Base-by-base conservation (phyloP, 1,140 invertebrate genomes). In the Laodelphax striatellus region DNA sequence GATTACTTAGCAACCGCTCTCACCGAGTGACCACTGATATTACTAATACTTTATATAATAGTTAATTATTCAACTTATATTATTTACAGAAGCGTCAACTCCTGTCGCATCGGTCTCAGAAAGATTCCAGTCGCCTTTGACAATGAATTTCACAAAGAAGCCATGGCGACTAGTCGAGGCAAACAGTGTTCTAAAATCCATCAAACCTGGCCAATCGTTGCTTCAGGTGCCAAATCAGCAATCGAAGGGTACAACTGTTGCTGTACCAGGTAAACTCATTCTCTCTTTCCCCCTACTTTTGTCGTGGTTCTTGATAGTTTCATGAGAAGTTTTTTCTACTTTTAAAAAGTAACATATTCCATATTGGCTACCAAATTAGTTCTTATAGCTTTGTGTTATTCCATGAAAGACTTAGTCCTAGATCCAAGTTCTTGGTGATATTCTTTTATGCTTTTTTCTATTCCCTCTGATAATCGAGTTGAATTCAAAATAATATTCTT, bases 101-200 rank as follows among this genome's bases (percentile, higher is more conserved):
- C 79, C 79, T 10, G 71, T 73, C 13, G 75, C 77, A 17, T 73
- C 79, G 24, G 76, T 72, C 1, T 73, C 74, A 28, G 79, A 82
- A 54, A 68, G 82, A 64, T 85, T 83, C 68, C 79, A 81, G 58
- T 80, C 80, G 10, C 79, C 80, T 2, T 68, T 79, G 1, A 65
- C 74, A 10, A 71, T 43, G 5, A 74, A 74, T 24, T 65, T 77
- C 56, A 77, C 75, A 3, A 82, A 80, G 63, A 83, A 79, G 64
- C 79, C 81, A 57, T 67, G 82, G 6, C 82, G 83, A 61, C 71
- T 75, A 38, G 80, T 82, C 28, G 44, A 42, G 41, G 31, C 38
- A 6, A 65, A 72, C 60, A 72, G 67, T 56, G 58, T 70, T 1
- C 57, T 46, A 24, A 60, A 54, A 13, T 68, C 63, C 31, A 75